A percentile compares a stretch with the other conserved stretches of the same genome.
Conservation (phyloP, 1,140 invertebrate species). For the Scaptomyza pallida region DNA sequence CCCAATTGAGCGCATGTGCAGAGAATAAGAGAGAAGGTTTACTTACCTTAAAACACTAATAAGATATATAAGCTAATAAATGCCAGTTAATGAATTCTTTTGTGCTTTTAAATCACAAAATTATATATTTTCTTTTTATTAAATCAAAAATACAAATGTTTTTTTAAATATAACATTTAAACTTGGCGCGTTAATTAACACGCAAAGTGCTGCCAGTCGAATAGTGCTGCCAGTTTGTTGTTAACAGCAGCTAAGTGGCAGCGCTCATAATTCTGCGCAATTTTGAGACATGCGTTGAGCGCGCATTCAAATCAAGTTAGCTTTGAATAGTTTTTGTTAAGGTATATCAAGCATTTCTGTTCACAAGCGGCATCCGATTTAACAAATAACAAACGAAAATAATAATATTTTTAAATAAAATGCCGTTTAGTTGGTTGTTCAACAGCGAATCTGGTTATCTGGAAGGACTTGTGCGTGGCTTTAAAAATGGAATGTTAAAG, state of each 20-base stretch:
- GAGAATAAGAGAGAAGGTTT: neutral
- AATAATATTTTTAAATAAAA: slow-evolving; percentile 4
- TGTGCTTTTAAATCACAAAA: too few relatives aligned
- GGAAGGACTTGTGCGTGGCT: slow-evolving; percentile 98
- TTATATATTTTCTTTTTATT: too few relatives aligned
- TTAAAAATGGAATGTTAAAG: slow-evolving; percentile 98
- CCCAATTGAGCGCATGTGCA: slow-evolving; percentile 60
- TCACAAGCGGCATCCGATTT: neutral
- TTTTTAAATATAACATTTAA: neutral
- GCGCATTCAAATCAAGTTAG: slow-evolving; percentile 11
- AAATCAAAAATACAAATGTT: neutral
- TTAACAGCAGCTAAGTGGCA: neutral
- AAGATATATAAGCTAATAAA: too few relatives aligned
- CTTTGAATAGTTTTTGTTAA: slow-evolving; percentile 3
- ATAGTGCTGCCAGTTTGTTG: neutral
- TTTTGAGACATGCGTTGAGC: neutral
- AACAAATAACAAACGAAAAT: neutral
- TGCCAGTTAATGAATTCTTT: too few relatives aligned
- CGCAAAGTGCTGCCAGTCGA: neutral
- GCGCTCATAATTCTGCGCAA: neutral
- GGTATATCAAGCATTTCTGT: neutral
- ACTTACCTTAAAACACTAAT: neutral
- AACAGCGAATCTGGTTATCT: slow-evolving; percentile 99
- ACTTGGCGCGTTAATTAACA: neutral
- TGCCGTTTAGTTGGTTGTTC: slow-evolving; percentile 43